phyloP scores from a whole-genome alignment of 2,888 invertebrate genomes.

The Furcula furcula region DNA sequence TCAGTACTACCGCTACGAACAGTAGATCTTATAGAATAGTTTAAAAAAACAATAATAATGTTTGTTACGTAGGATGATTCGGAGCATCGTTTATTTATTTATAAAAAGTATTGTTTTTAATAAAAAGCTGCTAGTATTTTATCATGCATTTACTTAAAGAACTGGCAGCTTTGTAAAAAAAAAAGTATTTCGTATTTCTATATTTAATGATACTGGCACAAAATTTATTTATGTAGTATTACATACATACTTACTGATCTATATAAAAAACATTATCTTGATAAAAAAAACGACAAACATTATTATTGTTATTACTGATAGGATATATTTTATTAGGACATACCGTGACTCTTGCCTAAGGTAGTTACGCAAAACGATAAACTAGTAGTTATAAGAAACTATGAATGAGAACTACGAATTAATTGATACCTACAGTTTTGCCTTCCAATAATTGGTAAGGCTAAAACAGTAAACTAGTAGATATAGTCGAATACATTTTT shows the following conservation, averaged over 20 bases:
- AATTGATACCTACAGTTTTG: slow-evolving; percentile 6
- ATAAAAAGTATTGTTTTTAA: too few species aligned
- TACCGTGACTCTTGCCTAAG: slow-evolving; percentile 34
- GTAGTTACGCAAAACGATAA: neutral
- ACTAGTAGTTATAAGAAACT: slow-evolving; percentile 9
- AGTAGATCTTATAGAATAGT: slow-evolving; percentile 35
- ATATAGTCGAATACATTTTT: slow-evolving; percentile 9
- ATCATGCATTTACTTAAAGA: too few species aligned
- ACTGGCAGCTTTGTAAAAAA: too few species aligned
- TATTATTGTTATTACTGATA: slow-evolving; percentile 16
- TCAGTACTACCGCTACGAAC: slow-evolving; percentile 74
- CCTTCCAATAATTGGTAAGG: slow-evolving; percentile 10
- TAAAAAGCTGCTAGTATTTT: too few species aligned
- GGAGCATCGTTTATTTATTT: too few species aligned
- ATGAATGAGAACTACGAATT: slow-evolving; percentile 6
- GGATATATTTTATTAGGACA: slow-evolving; percentile 18
- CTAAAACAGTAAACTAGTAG: slow-evolving; percentile 3
- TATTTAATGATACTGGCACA: too few species aligned
- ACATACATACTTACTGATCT: too few species aligned
- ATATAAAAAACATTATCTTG: too few species aligned
- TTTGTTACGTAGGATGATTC: too few species aligned
- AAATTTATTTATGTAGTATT: too few species aligned
- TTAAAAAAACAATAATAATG: slow-evolving; percentile 10
- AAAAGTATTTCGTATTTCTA: too few species aligned
- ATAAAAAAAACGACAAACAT: slow-evolving; percentile 19